These are phyloP conservation scores for Neostethus bicornis DNA, from an alignment of 2,797 vertebrate species.

Conservation along the genomic window DNA sequence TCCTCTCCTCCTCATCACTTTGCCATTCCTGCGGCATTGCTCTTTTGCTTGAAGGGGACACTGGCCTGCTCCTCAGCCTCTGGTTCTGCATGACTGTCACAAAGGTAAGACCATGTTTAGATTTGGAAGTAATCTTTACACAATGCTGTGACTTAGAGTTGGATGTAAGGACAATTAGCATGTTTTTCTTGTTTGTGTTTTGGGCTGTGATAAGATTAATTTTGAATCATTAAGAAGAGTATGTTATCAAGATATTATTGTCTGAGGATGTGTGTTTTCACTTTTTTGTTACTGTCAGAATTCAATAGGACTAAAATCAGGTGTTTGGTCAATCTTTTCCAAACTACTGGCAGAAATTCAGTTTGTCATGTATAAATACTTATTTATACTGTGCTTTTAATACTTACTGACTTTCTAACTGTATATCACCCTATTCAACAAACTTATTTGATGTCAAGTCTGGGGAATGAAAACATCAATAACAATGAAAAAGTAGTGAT, in stretches of 20 bases:
- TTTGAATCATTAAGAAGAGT: constrained; percentile 19
- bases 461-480: background rate
- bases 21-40: constrained; percentile 70
- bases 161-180: constrained; percentile 3
- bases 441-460: background rate
- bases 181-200: constrained; percentile 5
- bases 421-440: no score
- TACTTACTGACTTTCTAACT: no score
- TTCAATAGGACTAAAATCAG: constrained; percentile 3
- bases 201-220: constrained; percentile 27
- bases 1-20: constrained; percentile 69
- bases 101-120: constrained; percentile 81
- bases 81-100: constrained; percentile 95
- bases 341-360: constrained; percentile 1
- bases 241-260: constrained; percentile 34
- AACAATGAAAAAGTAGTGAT: background rate
- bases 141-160: background rate
- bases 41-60: constrained; percentile 75
- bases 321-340: background rate
- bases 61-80: constrained; percentile 75
- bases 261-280: constrained; percentile 17
- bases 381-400: no score
- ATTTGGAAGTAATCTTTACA: constrained; percentile 28
- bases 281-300: constrained; percentile 3
- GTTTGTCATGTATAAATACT: background rate